phyloP scores from a whole-genome alignment of 2,113 vertebrate genomes.

The Dasyornis broadbenti region DNA sequence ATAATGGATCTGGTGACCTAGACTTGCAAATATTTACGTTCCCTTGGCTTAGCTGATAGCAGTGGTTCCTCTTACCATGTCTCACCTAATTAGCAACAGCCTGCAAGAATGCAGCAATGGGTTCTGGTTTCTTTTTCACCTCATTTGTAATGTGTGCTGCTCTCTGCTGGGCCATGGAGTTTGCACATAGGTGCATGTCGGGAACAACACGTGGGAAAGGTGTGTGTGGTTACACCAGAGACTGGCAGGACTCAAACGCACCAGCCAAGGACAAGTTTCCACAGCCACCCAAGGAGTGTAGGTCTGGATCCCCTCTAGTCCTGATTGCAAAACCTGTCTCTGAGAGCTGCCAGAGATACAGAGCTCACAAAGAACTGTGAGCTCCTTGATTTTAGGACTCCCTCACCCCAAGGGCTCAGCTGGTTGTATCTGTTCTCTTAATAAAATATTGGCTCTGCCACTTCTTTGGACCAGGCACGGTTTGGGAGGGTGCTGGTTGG shows the following conservation, averaged over 20 bases:
- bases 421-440: neutral
- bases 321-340: neutral
- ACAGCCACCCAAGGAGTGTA: neutral
- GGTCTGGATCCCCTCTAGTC: neutral
- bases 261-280: neutral
- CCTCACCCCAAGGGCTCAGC: neutral
- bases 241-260: neutral
- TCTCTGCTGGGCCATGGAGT: neutral
- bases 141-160: neutral
- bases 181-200: neutral
- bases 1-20: conserved; percentile 55
- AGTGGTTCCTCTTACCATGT: conserved; percentile 17
- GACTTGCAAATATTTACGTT: conserved; percentile 69
- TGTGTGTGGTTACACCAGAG: neutral
- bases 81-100: conserved; percentile 63
- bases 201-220: neutral
- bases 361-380: neutral
- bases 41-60: conserved; percentile 52
- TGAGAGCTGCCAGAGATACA: neutral
- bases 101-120: conserved; percentile 8
- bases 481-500: neutral
- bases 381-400: neutral
- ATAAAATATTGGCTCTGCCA: neutral
- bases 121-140: conserved; percentile 49
- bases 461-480: neutral